Base-by-base conservation (phyloP, 2,113 vertebrate species). In the Catharus bicknelli region DNA sequence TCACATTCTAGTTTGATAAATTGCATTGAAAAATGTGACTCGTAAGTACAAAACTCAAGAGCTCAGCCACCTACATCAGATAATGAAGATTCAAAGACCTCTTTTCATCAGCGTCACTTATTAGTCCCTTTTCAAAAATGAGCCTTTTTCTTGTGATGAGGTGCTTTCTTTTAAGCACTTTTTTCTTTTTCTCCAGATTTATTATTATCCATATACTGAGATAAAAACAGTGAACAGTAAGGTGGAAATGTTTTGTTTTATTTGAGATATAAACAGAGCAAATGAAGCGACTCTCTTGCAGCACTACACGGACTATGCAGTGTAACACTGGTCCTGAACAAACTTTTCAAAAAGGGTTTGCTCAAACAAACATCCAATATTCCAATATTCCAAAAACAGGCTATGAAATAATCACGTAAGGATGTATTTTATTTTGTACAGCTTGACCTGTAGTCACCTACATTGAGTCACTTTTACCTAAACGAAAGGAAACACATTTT, bases 51-150 rank as follows among this genome's bases (percentile, higher is more conserved):
- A 91, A 94, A 92, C 90, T 91, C 15, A 21, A 92, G 80, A 91
- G 70, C 67, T 90, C 54, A 77, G 59, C 48, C 76, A 74, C 72
- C 68, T 86, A 91, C 51, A 88, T 87, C 70, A 94, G 50, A 91
- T 80, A 92, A 95, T 93, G 69, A 89, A 91, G 75, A 95, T 85
- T 90, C 84, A 86, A 92, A 96, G 95, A 79, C 67, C 29, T 66
- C 76, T 75, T 80, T 83, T 91, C 77, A 82, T 89, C 70, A 87
- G 76, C 68, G 68, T 51, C 63, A 82, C 58, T 62, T 90, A 81
- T 88, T 83, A 86, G 68, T 42, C 9, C 18, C 27, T 83, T 76
- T 83, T 86, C 53, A 43, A 63, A 94, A 94, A 72, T 0, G 1
- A 92, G 34, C 2, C 36, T 68, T 83, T 70, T 73, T 57, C 51